Percentiles rank a stretch among this genome's conserved stretches.
phyloP scores from a whole-genome alignment of 2,888 invertebrate genomes.

The Keiferia lycopersicella region DNA sequence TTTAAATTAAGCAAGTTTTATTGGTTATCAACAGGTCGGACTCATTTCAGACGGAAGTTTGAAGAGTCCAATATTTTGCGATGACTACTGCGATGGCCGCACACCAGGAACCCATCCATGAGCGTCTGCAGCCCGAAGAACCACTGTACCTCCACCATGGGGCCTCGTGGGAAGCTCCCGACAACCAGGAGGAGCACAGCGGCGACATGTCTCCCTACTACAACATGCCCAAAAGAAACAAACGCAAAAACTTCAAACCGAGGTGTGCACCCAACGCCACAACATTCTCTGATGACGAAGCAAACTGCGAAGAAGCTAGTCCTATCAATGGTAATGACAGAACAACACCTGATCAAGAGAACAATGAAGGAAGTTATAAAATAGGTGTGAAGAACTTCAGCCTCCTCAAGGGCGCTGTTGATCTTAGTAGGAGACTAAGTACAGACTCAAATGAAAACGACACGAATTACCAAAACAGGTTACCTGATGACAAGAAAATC shows the following conservation, averaged over 20 bases:
- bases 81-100: slow-evolving; percentile 82
- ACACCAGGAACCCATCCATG: slow-evolving; percentile 79
- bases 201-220: slow-evolving; percentile 70
- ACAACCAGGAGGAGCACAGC: slow-evolving; percentile 68
- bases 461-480: slow-evolving; percentile 71
- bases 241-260: slow-evolving; percentile 90
- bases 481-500: slow-evolving; percentile 69
- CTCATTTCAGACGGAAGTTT: slow-evolving; percentile 64
- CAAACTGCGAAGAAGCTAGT: slow-evolving; percentile 58
- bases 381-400: slow-evolving; percentile 77
- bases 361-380: slow-evolving; percentile 62
- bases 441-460: slow-evolving; percentile 79
- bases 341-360: slow-evolving; percentile 61
- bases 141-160: slow-evolving; percentile 76
- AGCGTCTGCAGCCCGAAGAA: slow-evolving; percentile 76
- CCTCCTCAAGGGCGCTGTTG: slow-evolving; percentile 74
- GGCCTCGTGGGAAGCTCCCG: slow-evolving; percentile 72
- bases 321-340: slow-evolving; percentile 70
- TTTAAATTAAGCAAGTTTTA: not conserved
- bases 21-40: slow-evolving; percentile 55
- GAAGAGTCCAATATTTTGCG: slow-evolving; percentile 68
- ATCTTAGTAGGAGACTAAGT: slow-evolving; percentile 74
- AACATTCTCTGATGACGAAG: slow-evolving; percentile 75
- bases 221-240: slow-evolving; percentile 85
- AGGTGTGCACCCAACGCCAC: slow-evolving; percentile 84